phyloP scores from a whole-genome alignment of 1,140 invertebrate species.

The Frieseomelitta varia region DNA sequence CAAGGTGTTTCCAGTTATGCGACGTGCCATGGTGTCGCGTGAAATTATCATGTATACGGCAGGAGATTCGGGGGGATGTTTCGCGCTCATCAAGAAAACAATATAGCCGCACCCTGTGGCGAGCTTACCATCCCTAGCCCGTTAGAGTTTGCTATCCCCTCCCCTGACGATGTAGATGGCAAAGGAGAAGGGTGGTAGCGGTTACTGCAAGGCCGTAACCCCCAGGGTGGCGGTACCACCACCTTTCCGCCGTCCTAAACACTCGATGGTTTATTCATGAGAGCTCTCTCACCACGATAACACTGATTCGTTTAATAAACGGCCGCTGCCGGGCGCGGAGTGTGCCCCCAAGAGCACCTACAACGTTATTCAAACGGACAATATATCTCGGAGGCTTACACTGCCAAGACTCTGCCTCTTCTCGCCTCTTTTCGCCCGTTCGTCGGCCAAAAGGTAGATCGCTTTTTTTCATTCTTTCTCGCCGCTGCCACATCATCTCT shows the following conservation, averaged over 20 bases:
- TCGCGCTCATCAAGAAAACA: slow-evolving; percentile 81
- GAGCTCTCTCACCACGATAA: slow-evolving; percentile 78
- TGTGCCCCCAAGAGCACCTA: slow-evolving; percentile 61
- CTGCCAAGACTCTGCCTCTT: slow-evolving; percentile 69
- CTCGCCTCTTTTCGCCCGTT: slow-evolving; percentile 51
- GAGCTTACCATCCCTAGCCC: slow-evolving; percentile 69
- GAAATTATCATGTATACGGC: slow-evolving; percentile 64
- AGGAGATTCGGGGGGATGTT: slow-evolving; percentile 68
- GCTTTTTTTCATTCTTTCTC: slow-evolving; percentile 50
- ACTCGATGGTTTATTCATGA: slow-evolving; percentile 82
- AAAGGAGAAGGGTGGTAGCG: slow-evolving; percentile 55
- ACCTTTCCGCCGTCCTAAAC: slow-evolving; percentile 72
- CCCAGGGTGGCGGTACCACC: slow-evolving; percentile 57
- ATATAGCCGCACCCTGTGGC: slow-evolving; percentile 78
- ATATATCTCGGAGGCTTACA: slow-evolving; percentile 78
- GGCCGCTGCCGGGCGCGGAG: slow-evolving; percentile 60
- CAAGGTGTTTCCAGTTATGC: slow-evolving; percentile 21
- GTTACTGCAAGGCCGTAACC: slow-evolving; percentile 66
- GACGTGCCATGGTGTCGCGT: slow-evolving; percentile 32
- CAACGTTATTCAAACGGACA: slow-evolving; percentile 78
- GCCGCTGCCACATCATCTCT: background rate
- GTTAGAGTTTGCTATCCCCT: slow-evolving; percentile 57
- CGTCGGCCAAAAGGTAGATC: slow-evolving; percentile 14
- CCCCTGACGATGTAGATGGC: background rate
- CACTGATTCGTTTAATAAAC: slow-evolving; percentile 82